These are phyloP conservation scores for Seriola dumerili DNA, from an alignment of 2,113 vertebrate species.

Conservation along the genomic window DNA sequence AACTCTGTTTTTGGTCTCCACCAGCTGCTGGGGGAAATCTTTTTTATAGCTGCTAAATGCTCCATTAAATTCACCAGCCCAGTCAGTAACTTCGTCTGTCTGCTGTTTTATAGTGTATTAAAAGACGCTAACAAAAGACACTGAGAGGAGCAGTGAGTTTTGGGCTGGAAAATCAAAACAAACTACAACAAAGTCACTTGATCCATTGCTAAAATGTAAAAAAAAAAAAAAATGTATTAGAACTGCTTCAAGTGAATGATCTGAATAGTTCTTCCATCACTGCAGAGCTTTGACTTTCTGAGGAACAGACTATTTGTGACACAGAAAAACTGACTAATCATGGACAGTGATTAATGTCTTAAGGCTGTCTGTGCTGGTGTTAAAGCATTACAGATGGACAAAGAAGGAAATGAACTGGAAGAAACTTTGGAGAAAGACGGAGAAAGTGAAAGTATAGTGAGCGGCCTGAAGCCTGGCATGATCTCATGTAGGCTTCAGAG, in stretches of 20 bases:
- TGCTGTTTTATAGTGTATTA: too few species aligned
- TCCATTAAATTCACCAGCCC: neutral
- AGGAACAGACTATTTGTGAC: neutral
- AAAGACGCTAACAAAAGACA: neutral
- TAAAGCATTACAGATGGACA: neutral
- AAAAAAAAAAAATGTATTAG: neutral
- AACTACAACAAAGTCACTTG: neutral
- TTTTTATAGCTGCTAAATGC: neutral
- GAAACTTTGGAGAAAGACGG: neutral
- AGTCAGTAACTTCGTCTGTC: neutral
- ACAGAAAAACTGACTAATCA: conserved; percentile 1
- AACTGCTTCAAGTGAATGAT: neutral
- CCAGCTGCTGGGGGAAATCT: too few species aligned
- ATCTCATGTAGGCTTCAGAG: neutral
- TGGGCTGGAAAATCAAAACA: neutral
- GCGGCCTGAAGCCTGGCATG: neutral
- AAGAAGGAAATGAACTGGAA: conserved; percentile 1
- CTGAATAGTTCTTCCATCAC: neutral
- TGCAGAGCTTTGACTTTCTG: conserved; percentile 4
- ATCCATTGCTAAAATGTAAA: neutral
- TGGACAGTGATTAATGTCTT: conserved; percentile 8
- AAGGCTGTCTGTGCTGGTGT: neutral
- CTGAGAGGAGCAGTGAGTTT: neutral
- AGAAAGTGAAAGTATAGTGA: neutral
- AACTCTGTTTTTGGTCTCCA: too few species aligned